Evolutionary conservation across 2,888 invertebrate species (phyloP).

Genomic region (Lampropteryx suffumata): DNA sequence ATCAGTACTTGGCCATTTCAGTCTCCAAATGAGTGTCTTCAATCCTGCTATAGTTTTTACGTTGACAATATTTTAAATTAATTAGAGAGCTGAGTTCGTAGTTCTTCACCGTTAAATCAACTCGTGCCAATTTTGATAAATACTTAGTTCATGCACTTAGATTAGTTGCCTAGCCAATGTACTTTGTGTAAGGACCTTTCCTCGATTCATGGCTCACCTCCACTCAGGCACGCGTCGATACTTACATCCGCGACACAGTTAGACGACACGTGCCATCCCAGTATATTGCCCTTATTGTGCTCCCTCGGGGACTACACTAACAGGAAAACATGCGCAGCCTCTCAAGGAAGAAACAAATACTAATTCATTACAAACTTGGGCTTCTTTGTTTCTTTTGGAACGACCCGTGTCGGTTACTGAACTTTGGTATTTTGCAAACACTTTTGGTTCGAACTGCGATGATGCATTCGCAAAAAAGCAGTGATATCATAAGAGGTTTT

Average conservation of each 20-base stretch:
- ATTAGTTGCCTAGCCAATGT: not conserved
- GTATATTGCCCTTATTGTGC: conserved; percentile 35
- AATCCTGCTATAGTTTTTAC: no score
- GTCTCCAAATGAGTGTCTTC: no score
- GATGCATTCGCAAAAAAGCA: conserved; percentile 29
- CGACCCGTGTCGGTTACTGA: conserved; percentile 24
- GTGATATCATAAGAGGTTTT: conserved; percentile 24
- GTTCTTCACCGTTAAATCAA: no score
- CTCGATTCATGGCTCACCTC: conserved; percentile 39
- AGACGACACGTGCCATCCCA: conserved; percentile 27
- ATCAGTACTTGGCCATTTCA: no score
- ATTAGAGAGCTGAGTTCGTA: no score
- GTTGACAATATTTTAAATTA: no score
- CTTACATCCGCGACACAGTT: conserved; percentile 29
- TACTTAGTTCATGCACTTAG: conserved; percentile 2
- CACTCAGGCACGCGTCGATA: conserved; percentile 57
- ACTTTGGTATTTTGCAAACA: conserved; percentile 24
- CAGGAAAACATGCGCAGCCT: conserved; percentile 19
- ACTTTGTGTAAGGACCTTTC: conserved; percentile 1
- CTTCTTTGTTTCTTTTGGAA: conserved; percentile 27
- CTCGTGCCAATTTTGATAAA: no score
- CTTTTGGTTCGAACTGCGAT: conserved; percentile 8
- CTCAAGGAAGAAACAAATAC: conserved; percentile 21
- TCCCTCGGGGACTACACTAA: conserved; percentile 19
- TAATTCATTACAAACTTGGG: conserved; percentile 21